Evolutionary conservation across 2,888 invertebrate species (phyloP).

Genomic region (Rotaria macrura): DNA sequence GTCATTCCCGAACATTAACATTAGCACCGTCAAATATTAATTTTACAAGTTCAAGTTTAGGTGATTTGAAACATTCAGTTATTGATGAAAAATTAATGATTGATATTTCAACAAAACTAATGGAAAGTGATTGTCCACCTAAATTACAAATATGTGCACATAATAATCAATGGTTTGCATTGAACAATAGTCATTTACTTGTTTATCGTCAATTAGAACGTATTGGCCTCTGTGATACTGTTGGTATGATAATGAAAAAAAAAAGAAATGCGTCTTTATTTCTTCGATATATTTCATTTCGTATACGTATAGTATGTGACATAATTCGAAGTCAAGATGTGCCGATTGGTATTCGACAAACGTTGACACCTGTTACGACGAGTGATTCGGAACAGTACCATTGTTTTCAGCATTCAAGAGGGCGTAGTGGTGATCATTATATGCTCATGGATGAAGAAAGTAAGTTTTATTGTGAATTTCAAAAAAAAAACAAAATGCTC

Average conservation of each 20-base stretch:
- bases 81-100: constrained; percentile 20
- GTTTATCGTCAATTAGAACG: constrained; percentile 19
- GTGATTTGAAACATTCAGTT: constrained; percentile 16
- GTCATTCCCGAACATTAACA: constrained; percentile 19
- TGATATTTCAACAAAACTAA: constrained; percentile 18
- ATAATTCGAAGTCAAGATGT: constrained; percentile 9
- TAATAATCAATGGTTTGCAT: constrained; percentile 20
- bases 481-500: not conserved
- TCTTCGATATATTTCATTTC: not conserved
- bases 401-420: not conserved
- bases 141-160: constrained; percentile 5
- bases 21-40: constrained; percentile 13
- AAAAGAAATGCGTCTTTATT: not conserved
- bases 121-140: constrained; percentile 16
- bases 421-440: not conserved
- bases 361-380: not conserved
- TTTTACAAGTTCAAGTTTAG: constrained; percentile 20
- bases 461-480: not conserved
- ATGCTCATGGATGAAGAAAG: constrained; percentile 12
- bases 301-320: not conserved
- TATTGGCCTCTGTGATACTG: constrained; percentile 18
- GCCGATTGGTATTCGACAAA: not conserved
- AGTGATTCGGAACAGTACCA: not conserved
- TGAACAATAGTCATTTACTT: constrained; percentile 16
- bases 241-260: not conserved